Evolutionary conservation across 2,113 vertebrate genomes (phyloP).

Genomic region (Paralichthys olivaceus): DNA sequence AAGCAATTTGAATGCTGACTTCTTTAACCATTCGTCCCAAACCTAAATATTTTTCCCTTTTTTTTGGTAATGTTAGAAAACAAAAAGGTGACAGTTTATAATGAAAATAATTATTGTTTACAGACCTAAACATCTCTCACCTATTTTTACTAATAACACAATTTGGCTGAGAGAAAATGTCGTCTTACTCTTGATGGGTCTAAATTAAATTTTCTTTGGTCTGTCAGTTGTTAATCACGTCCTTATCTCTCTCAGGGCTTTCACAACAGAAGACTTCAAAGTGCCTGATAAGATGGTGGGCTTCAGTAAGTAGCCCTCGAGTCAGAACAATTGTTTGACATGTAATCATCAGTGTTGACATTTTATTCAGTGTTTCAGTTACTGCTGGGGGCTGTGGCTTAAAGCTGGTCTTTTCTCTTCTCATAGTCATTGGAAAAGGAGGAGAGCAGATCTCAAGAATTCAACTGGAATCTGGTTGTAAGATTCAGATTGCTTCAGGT

Average conservation of each 20-base stretch:
- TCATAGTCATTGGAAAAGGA: slow-evolving; percentile 95
- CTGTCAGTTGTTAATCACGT: slow-evolving; percentile 37
- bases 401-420: slow-evolving; percentile 8
- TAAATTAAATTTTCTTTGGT: neutral
- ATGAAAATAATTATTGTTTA: too few relatives aligned
- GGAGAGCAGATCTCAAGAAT: slow-evolving; percentile 99
- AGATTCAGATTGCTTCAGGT: slow-evolving; percentile 99
- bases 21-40: too few relatives aligned
- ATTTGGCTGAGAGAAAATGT: neutral
- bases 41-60: too few relatives aligned
- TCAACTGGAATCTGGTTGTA: slow-evolving; percentile 98
- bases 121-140: too few relatives aligned
- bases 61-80: too few relatives aligned
- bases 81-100: too few relatives aligned
- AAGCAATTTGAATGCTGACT: too few relatives aligned
- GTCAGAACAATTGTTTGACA: slow-evolving; percentile 28
- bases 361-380: slow-evolving; percentile 42
- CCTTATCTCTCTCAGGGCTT: slow-evolving; percentile 84
- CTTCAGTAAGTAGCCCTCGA: slow-evolving; percentile 93
- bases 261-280: slow-evolving; percentile 98
- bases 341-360: slow-evolving; percentile 55
- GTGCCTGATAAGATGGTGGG: slow-evolving; percentile 99
- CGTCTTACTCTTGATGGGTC: neutral
- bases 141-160: neutral
- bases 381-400: slow-evolving; percentile 24